Percentiles rank a stretch among this genome's conserved stretches.
Conservation (phyloP, 1,140 invertebrate genomes). For the Chelonus insularis region DNA sequence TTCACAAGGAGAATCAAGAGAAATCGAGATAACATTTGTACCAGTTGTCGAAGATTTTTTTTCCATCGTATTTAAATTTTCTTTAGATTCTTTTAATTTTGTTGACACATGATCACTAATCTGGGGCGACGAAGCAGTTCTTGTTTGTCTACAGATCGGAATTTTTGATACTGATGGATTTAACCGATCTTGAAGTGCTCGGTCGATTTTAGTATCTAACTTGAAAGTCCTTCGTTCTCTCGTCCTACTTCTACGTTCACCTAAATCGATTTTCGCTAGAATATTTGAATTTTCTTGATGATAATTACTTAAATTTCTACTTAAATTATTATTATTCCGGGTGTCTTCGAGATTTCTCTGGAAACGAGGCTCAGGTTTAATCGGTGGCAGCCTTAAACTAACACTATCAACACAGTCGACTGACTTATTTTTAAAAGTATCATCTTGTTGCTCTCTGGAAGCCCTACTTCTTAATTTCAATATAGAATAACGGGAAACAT, state of each 20-base stretch:
- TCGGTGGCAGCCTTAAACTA: constrained; percentile 5
- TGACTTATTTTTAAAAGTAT: neutral
- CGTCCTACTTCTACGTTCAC: constrained; percentile 46
- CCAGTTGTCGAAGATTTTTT: neutral
- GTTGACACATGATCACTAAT: too few species aligned
- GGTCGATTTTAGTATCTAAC: neutral
- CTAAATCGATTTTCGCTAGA: constrained; percentile 33
- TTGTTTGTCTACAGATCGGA: too few species aligned
- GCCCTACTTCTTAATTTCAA: constrained; percentile 1
- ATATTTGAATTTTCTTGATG: neutral
- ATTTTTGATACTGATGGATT: neutral
- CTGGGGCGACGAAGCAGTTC: too few species aligned
- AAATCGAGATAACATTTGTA: neutral
- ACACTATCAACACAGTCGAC: neutral
- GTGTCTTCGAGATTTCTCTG: constrained; percentile 3
- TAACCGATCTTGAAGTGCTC: too few species aligned
- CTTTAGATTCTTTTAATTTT: too few species aligned
- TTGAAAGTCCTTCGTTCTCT: neutral
- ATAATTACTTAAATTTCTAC: neutral
- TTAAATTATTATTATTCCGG: constrained; percentile 10
- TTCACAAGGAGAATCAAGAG: constrained; percentile 37
- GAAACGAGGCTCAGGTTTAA: constrained; percentile 3
- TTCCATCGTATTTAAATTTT: too few species aligned
- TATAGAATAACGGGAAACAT: neutral
- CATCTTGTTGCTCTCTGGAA: neutral